Percentiles rank a stretch among this genome's conserved stretches.
Evolutionary conservation across 2,888 invertebrate genomes (phyloP).

Genomic region (Limnephilus auricula): DNA sequence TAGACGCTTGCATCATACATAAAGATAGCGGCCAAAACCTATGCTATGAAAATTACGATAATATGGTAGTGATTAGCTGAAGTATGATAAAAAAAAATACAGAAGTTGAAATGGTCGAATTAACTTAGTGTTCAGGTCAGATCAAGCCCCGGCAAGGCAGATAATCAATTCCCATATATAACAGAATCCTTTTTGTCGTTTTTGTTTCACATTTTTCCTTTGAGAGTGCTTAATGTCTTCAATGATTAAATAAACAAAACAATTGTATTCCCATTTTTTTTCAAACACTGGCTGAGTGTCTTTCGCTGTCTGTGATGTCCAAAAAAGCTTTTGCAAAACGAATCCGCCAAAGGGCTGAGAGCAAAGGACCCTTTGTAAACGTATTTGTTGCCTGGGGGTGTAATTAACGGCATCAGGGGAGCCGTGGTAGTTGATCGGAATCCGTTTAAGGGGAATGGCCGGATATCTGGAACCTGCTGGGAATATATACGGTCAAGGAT

Average conservation of each 20-base stretch:
- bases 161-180: too few species aligned
- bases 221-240: too few species aligned
- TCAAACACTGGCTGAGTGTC: neutral
- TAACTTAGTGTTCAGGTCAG: too few species aligned
- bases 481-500: neutral
- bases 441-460: neutral
- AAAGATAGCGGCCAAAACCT: too few species aligned
- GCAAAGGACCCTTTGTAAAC: slow-evolving; percentile 61
- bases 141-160: too few species aligned
- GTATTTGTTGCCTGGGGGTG: slow-evolving; percentile 63
- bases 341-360: slow-evolving; percentile 55
- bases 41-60: too few species aligned
- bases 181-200: too few species aligned
- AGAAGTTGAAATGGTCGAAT: too few species aligned
- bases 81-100: too few species aligned
- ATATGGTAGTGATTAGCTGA: too few species aligned
- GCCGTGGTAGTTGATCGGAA: slow-evolving; percentile 10
- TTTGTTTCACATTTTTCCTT: too few species aligned
- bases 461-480: neutral
- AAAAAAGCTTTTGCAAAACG: slow-evolving; percentile 14
- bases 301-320: slow-evolving; percentile 3
- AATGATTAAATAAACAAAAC: neutral
- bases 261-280: neutral
- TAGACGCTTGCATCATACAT: too few species aligned
- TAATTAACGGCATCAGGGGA: slow-evolving; percentile 64